Evolutionary conservation across 2,888 invertebrate genomes (phyloP).

Genomic region (Morpho deidamia): DNA sequence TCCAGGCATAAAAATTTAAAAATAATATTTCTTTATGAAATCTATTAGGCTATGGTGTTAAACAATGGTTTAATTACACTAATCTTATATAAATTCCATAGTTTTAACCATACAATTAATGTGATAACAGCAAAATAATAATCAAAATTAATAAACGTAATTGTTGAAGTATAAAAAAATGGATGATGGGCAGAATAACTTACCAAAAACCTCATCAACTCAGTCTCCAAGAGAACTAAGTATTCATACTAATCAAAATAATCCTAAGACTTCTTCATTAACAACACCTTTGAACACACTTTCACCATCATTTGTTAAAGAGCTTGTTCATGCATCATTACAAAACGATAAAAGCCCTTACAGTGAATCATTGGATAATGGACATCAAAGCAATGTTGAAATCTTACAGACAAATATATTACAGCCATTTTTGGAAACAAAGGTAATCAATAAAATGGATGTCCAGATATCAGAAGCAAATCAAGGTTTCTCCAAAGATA

Average conservation of each 20-base stretch:
- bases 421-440: conserved; percentile 34
- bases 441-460: conserved; percentile 32
- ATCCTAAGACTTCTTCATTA: background rate
- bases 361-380: background rate
- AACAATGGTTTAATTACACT: background rate
- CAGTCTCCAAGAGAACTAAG: conserved; percentile 19
- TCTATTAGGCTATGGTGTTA: conserved; percentile 46
- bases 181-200: conserved; percentile 23
- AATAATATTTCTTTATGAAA: conserved; percentile 16
- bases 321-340: conserved; percentile 16
- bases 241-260: conserved; percentile 21
- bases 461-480: background rate
- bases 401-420: conserved; percentile 26
- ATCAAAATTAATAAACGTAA: background rate
- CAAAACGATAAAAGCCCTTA: conserved; percentile 13
- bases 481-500: conserved; percentile 21
- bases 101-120: background rate
- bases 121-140: background rate
- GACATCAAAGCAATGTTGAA: conserved; percentile 8
- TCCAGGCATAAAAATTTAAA: background rate
- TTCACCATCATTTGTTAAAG: conserved; percentile 13
- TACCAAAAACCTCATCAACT: conserved; percentile 11
- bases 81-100: conserved; percentile 20
- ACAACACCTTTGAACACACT: conserved; percentile 2
- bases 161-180: conserved; percentile 13